Evolutionary conservation across 2,113 vertebrate species (phyloP).

Genomic region (Heteronetta atricapilla): DNA sequence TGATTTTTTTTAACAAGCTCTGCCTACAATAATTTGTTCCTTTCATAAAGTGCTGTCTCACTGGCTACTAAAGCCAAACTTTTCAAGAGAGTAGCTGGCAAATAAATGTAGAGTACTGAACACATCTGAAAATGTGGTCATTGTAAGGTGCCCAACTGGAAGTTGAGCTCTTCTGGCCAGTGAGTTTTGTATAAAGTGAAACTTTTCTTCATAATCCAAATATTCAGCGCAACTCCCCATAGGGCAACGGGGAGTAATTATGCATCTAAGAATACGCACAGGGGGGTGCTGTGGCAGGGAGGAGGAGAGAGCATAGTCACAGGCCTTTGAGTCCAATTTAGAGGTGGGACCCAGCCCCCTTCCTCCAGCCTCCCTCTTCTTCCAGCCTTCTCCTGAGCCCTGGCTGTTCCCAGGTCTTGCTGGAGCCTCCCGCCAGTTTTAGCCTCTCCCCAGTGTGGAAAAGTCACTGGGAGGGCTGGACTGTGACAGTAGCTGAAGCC

Average conservation of each 20-base stretch:
- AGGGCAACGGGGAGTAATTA: not conserved
- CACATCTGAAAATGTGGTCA: not conserved
- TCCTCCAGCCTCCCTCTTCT: not conserved
- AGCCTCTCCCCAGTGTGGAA: not conserved
- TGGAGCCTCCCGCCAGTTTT: not conserved
- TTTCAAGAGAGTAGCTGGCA: not conserved
- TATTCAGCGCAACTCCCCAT: not conserved
- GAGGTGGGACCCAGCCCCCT: not conserved
- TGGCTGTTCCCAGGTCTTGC: not conserved
- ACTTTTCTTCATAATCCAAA: not conserved
- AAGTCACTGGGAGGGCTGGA: conserved; percentile 12
- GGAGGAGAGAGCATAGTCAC: not conserved
- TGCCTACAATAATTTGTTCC: not conserved
- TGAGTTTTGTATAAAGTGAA: not conserved
- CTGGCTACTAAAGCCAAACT: not conserved
- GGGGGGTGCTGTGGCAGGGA: not conserved
- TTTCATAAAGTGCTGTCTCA: not conserved
- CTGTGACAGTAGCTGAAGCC: not conserved
- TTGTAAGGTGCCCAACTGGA: not conserved
- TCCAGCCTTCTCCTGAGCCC: not conserved
- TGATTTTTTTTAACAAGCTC: not conserved
- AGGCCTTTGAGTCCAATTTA: not conserved
- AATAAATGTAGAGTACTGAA: not conserved
- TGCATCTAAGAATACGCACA: not conserved
- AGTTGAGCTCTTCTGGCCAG: not conserved